Conservation (phyloP, 2,888 invertebrate genomes). For the Drosophila paracracens region DNA sequence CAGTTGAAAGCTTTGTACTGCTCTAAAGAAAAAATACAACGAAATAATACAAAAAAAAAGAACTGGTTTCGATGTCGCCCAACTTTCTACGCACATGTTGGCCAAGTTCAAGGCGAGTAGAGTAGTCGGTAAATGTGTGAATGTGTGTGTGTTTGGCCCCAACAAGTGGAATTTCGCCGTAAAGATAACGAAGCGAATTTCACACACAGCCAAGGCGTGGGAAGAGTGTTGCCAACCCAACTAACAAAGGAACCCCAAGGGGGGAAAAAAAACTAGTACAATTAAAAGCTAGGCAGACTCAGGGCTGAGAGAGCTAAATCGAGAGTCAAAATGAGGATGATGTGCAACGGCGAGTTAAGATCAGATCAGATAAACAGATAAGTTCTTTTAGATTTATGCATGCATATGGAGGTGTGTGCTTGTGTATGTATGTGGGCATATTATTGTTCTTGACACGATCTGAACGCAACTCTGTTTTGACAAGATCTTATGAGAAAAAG, state of each 20-base stretch:
- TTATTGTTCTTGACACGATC: conserved; percentile 15
- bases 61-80: conserved; percentile 40
- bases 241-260: conserved; percentile 1
- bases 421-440: neutral
- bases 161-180: conserved; percentile 56
- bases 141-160: conserved; percentile 16
- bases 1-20: conserved; percentile 5
- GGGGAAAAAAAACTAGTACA: conserved; percentile 26
- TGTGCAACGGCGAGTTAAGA: conserved; percentile 41
- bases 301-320: neutral
- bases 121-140: conserved; percentile 1
- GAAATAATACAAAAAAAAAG: neutral
- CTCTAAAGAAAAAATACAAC: neutral
- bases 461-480: conserved; percentile 8
- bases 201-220: conserved; percentile 59
- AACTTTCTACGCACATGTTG: conserved; percentile 63
- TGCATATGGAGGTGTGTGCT: neutral
- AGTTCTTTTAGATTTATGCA: neutral
- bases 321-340: conserved; percentile 13
- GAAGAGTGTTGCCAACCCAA: conserved; percentile 50
- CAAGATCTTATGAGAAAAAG: conserved; percentile 10
- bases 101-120: conserved; percentile 51
- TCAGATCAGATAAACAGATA: conserved; percentile 57
- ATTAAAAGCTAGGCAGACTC: conserved; percentile 56
- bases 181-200: conserved; percentile 35